These are phyloP conservation scores for Platalea minor DNA, from an alignment of 2,797 vertebrate species.

Conservation along the genomic window DNA sequence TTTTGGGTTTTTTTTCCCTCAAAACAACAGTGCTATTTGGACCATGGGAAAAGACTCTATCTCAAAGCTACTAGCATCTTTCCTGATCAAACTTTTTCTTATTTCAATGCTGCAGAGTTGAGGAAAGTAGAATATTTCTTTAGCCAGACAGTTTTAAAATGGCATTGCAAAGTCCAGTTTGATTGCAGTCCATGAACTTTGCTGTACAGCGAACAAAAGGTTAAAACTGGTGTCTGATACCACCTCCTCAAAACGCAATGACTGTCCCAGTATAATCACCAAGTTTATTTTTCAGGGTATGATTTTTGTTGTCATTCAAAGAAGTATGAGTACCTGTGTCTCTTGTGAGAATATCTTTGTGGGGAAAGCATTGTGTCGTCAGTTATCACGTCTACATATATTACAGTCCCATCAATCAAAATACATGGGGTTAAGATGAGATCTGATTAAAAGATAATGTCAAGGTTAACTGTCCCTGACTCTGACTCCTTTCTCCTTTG, in stretches of 20 bases:
- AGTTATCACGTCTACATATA: background rate
- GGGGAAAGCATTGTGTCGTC: background rate
- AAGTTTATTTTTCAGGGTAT: background rate
- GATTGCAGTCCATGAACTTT: background rate
- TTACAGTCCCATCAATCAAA: background rate
- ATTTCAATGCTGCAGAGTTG: background rate
- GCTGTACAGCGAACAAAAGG: background rate
- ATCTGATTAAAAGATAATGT: background rate
- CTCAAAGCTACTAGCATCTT: background rate
- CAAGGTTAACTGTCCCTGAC: background rate
- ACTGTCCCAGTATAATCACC: background rate
- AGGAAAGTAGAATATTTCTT: background rate
- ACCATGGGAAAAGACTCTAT: background rate
- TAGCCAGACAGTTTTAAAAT: background rate
- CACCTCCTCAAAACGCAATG: background rate
- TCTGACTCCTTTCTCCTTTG: background rate
- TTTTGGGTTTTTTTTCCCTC: fast-evolving
- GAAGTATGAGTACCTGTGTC: background rate
- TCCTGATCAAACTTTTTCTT: background rate
- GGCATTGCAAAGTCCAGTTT: background rate
- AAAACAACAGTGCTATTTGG: background rate
- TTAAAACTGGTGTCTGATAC: background rate
- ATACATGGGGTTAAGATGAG: background rate
- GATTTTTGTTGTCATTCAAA: background rate
- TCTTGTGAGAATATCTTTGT: background rate